Conservation (phyloP, 1,140 invertebrate genomes). For the Temnothorax nylanderi region DNA sequence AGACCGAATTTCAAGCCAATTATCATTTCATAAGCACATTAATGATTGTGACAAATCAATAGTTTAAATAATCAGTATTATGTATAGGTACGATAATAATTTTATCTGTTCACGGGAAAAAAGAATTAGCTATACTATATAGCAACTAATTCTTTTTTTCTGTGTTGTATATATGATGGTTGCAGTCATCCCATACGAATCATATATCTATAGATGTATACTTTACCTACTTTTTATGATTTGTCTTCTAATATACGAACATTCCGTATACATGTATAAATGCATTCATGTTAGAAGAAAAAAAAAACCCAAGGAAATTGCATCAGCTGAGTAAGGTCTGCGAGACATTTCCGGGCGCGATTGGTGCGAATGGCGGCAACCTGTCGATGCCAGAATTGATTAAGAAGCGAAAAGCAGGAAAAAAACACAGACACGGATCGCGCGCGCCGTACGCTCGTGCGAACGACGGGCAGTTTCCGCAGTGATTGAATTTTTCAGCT, state of each 20-base stretch:
- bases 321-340: neutral
- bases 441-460: neutral
- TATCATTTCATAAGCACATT: neutral
- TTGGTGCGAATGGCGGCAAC: conserved; percentile 20
- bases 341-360: conserved; percentile 24
- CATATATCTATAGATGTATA: neutral
- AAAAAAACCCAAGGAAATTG: neutral
- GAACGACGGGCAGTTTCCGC: conserved; percentile 28
- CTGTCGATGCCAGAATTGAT: conserved; percentile 46
- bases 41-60: neutral
- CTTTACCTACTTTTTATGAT: neutral
- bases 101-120: too few relatives aligned
- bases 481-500: conserved; percentile 49
- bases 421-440: neutral
- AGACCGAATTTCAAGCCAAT: neutral
- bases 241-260: neutral
- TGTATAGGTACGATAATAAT: neutral
- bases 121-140: too few relatives aligned
- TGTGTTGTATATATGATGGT: too few relatives aligned
- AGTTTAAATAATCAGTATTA: neutral
- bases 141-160: too few relatives aligned
- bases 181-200: neutral
- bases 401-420: conserved; percentile 35
- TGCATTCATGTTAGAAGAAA: neutral
- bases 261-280: neutral